Conservation (phyloP, 2,797 vertebrate species). For the Sebastes flavidus region DNA sequence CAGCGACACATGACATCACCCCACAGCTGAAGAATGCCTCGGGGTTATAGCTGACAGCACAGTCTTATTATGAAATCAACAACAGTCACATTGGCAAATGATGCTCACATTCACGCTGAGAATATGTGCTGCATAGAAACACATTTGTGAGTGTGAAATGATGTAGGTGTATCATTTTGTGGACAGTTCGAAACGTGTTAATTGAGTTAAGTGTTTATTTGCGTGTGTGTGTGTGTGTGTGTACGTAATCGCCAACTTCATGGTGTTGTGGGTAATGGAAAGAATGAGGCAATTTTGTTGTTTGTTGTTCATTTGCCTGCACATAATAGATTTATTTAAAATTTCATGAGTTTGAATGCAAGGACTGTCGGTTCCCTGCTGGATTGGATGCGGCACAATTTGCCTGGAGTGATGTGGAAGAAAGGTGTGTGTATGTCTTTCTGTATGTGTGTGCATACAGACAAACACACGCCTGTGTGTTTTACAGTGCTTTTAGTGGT, state of each 20-base stretch:
- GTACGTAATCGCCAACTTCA: neutral
- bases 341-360: slow-evolving; percentile 54
- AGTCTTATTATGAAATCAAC: slow-evolving; percentile 32
- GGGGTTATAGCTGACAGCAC: slow-evolving; percentile 37
- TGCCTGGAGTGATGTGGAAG: slow-evolving; percentile 11
- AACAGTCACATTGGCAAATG: slow-evolving; percentile 21
- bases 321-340: slow-evolving; percentile 66
- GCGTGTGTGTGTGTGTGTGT: neutral
- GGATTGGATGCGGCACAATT: slow-evolving; percentile 27
- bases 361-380: slow-evolving; percentile 13
- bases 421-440: slow-evolving; percentile 1
- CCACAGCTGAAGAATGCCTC: slow-evolving; percentile 6
- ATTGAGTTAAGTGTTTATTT: slow-evolving; percentile 30
- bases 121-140: slow-evolving; percentile 34
- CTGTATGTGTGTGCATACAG: neutral
- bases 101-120: slow-evolving; percentile 28
- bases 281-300: slow-evolving; percentile 35
- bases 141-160: slow-evolving; percentile 60
- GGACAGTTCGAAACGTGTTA: slow-evolving; percentile 37
- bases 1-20: slow-evolving; percentile 11
- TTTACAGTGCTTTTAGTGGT: neutral
- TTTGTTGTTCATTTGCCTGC: slow-evolving; percentile 54
- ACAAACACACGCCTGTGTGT: neutral
- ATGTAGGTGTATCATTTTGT: slow-evolving; percentile 55
- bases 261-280: slow-evolving; percentile 22